Evolutionary conservation across 2,888 invertebrate genomes (phyloP), one percentile per base, ranked within the genome.

Genomic region (Phortica okadai): DNA sequence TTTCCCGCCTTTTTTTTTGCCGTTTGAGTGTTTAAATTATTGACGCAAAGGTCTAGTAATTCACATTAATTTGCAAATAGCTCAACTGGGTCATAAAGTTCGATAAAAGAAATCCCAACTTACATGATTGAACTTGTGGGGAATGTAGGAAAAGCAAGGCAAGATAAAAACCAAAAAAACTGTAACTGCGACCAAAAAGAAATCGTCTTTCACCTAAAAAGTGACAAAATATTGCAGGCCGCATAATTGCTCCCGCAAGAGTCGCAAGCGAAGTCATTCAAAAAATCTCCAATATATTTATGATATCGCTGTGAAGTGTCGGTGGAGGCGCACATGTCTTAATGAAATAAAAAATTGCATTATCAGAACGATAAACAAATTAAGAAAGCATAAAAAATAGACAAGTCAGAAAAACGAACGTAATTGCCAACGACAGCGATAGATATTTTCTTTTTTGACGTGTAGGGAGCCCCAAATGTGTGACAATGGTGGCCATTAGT

Each of bases 191-290:
- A 11, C 45, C 50, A 25, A 56, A 56, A 74, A 74, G 33, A 74
- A 70, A 59, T 59, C 21, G 56, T 6, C 70, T 41, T 58, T 33
- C 59, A 74, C 64, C 76, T 66, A 74, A 80, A 84, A 85, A 81
- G 83, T 89, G 89, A 89, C 88, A 88, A 89, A 88, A 88, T 89
- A 89, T 88, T 86, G 84, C 82, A 82, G 84, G 81, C 84, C 84
- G 80, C 79, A 80, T 86, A 86, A 86, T 86, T 86, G 88, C 88
- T 86, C 80, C 85, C 83, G 85, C 85, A 88, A n/a, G 72, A 86
- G 73, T 25, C 42, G 41, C 88, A 83, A 82, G 84, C 69, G n/a
- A 59, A 59, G 59, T 59, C 59, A 6, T n/a, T 67, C 42, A 44
- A 11, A 41, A 44, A 67, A 67, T 67, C 67, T 44, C n/a, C 77